Evolutionary conservation across 2,113 vertebrate genomes (phyloP), one percentile per base, ranked within the genome.

Genomic region (Calidris pugnax): DNA sequence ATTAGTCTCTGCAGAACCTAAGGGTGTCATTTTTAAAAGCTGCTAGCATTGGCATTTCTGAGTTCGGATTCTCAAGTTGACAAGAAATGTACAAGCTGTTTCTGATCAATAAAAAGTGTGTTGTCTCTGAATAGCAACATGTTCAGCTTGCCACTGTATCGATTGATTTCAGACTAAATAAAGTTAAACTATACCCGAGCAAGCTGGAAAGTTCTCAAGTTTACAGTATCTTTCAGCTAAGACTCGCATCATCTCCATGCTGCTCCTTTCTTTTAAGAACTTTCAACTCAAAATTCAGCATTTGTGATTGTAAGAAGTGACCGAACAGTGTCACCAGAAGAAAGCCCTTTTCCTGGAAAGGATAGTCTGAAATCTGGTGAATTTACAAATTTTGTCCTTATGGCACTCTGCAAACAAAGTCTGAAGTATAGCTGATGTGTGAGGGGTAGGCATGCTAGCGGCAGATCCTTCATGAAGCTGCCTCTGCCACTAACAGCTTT

Each of bases 21-120:
- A 67, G 18, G 14, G 33, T 53, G n/a, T 19, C 63, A 17, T 71
- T 94, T 75, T 39, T 20, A 85, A 93, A 90, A 75, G n/a, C 55
- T 75, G 13, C 27, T 72, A 60, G 51, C 32, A 19, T 51, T 41
- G 11, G 2, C 53, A 24, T 73, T 90, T 87, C 74, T 62, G 69
- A 17, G 14, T 79, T 67, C 62, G 55, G 73, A 50, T 74, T 91
- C 60, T 89, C 51, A 87, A 28, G 43, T 63, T 79, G 64, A 57
- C 56, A 91, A 94, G 77, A 94, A 94, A 85, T 35, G 56, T 43
- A 24, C 56, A 28, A 45, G 67, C 64, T 85, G 69, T 87, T 97
- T 92, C 51, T 64, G 51, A 77, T 89, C 81, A 37, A 87, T 76
- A 64, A 64, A 79, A 85, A 39, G 14, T 24, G 14, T 67, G n/a